Conservation (phyloP, 2,113 vertebrate species). For the Cephalopterus ornatus region DNA sequence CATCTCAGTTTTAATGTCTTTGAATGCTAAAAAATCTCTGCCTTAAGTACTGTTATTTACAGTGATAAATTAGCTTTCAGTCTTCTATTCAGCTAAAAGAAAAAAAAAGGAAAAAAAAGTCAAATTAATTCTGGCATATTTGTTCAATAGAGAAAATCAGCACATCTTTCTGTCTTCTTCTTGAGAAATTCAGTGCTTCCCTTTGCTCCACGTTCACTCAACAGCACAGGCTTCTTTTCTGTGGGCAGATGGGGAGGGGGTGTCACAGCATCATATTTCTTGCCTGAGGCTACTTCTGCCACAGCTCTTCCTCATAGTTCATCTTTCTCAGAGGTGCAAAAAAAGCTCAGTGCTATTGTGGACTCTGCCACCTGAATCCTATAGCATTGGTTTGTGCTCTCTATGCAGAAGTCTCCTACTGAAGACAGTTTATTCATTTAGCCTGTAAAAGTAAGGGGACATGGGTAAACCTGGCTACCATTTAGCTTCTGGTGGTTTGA, state of each 20-base stretch:
- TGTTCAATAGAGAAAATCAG: not conserved
- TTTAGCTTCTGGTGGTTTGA: not conserved
- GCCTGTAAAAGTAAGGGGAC: not conserved
- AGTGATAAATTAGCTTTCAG: not conserved
- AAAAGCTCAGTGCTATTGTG: not conserved
- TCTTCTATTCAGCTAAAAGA: not conserved
- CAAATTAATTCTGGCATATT: not conserved
- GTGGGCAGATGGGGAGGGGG: not conserved
- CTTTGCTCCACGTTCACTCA: not conserved
- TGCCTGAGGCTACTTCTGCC: not conserved
- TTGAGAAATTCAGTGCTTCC: not conserved
- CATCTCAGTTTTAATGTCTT: not conserved
- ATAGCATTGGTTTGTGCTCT: rapidly evolving
- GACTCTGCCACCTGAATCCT: not conserved
- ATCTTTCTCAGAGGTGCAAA: not conserved
- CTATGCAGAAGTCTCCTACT: not conserved
- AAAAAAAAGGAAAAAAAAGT: not conserved
- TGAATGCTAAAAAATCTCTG: not conserved
- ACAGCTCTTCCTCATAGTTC: rapidly evolving
- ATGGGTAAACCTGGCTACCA: not conserved
- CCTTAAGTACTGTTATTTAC: not conserved
- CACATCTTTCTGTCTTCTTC: not conserved
- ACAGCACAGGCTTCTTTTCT: not conserved
- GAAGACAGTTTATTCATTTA: not conserved
- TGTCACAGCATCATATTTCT: not conserved